phyloP scores from a whole-genome alignment of 2,113 vertebrate genomes.

The Glaucomys volans region DNA sequence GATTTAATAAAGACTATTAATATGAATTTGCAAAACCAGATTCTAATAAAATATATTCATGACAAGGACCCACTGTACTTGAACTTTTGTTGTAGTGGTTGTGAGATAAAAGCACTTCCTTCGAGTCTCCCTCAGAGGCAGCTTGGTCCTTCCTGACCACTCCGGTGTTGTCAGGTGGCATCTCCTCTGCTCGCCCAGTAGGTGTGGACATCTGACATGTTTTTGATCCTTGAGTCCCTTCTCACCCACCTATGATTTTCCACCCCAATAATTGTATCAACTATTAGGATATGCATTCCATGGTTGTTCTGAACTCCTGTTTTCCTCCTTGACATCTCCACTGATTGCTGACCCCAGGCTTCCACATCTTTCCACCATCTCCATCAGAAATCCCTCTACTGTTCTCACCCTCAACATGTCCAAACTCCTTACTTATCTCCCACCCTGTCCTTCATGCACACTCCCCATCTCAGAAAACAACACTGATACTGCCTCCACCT shows the following conservation, averaged over 20 bases:
- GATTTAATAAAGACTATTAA: background rate
- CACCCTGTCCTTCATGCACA: background rate
- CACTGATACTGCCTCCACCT: background rate
- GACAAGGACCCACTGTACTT: background rate
- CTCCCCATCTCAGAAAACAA: background rate
- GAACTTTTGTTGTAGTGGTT: background rate
- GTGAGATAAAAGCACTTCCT: background rate
- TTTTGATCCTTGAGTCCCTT: background rate
- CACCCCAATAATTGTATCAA: background rate
- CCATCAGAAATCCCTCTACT: background rate
- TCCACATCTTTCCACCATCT: background rate
- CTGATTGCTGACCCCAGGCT: background rate
- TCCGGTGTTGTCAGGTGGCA: fast-evolving
- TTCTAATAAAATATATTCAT: background rate
- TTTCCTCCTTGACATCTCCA: background rate
- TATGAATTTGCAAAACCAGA: background rate
- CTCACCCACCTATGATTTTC: background rate
- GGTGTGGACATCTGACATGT: too few species aligned
- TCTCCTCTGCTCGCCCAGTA: background rate
- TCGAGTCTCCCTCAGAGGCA: background rate
- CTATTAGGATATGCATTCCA: background rate
- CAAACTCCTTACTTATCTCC: background rate
- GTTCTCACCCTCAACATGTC: background rate
- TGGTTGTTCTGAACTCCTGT: background rate
- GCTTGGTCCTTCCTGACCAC: background rate